phyloP scores from a whole-genome alignment of 2,113 vertebrate species.

The Oreochromis niloticus region DNA sequence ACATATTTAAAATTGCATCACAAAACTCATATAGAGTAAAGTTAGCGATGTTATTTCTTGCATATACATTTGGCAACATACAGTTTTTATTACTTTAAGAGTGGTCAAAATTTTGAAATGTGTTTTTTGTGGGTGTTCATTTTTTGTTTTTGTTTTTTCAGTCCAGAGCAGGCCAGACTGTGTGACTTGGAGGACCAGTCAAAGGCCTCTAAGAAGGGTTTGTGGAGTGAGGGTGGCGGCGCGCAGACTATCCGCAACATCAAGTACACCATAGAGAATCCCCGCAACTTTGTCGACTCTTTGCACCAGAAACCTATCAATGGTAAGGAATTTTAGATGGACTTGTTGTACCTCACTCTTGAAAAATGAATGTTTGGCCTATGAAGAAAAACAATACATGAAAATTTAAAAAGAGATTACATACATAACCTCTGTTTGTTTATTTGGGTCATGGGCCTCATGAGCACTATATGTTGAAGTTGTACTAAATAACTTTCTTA shows the following conservation, averaged over 20 bases:
- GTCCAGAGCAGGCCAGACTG: conserved; percentile 89
- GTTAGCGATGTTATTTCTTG: not conserved
- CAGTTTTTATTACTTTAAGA: not conserved
- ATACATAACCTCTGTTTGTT: not conserved
- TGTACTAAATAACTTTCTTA: not conserved
- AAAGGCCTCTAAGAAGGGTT: conserved; percentile 83
- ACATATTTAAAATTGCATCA: not conserved
- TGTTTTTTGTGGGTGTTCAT: not conserved
- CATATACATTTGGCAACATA: not conserved
- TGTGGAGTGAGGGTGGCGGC: conserved; percentile 89
- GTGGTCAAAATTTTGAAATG: not conserved
- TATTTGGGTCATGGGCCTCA: not conserved
- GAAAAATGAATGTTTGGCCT: not conserved
- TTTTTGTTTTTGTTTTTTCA: conserved; percentile 34
- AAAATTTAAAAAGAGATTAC: not conserved
- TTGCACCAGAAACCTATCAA: conserved; percentile 96
- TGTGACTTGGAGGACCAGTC: conserved; percentile 92
- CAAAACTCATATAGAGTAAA: not conserved
- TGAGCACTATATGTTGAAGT: not conserved
- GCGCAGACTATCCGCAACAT: conserved; percentile 86
- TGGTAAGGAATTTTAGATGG: conserved; percentile 68
- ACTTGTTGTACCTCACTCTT: not conserved
- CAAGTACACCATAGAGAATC: conserved; percentile 93
- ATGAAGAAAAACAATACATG: not conserved
- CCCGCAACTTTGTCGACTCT: conserved; percentile 93